Evolutionary conservation across 1,140 invertebrate genomes (phyloP).

Genomic region (Sycophila sp.): DNA sequence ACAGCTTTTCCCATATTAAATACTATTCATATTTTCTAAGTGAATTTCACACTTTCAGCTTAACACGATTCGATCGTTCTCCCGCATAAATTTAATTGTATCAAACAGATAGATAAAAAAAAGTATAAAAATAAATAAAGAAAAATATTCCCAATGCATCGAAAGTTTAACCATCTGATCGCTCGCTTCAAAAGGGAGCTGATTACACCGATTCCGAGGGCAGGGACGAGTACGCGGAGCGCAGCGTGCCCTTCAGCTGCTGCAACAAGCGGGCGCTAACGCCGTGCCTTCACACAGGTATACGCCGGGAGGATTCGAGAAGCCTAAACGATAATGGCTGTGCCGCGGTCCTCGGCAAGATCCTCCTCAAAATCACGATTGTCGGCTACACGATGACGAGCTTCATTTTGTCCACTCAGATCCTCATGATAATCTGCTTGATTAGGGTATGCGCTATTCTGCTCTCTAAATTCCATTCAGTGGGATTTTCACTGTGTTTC

Average conservation of each 20-base stretch:
- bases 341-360: slow-evolving; percentile 45
- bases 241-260: slow-evolving; percentile 57
- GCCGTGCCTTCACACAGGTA: slow-evolving; percentile 51
- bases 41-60: no score
- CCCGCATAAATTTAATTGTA: no score
- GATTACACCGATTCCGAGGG: slow-evolving; percentile 47
- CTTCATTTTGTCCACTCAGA: slow-evolving; percentile 50
- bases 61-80: no score
- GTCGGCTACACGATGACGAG: slow-evolving; percentile 53
- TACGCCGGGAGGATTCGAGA: slow-evolving; percentile 41
- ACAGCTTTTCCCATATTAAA: no score
- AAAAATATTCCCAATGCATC: no score
- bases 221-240: slow-evolving; percentile 33
- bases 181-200: slow-evolving; percentile 36
- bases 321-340: slow-evolving; percentile 57
- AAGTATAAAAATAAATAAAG: no score
- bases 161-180: no score
- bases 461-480: no score
- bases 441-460: slow-evolving; percentile 45
- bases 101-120: no score
- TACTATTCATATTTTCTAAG: no score
- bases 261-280: slow-evolving; percentile 46
- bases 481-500: no score
- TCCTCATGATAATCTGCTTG: slow-evolving; percentile 48
- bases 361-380: slow-evolving; percentile 51